Evolutionary conservation across 2,113 vertebrate species (phyloP).

Genomic region (Carassius auratus): DNA sequence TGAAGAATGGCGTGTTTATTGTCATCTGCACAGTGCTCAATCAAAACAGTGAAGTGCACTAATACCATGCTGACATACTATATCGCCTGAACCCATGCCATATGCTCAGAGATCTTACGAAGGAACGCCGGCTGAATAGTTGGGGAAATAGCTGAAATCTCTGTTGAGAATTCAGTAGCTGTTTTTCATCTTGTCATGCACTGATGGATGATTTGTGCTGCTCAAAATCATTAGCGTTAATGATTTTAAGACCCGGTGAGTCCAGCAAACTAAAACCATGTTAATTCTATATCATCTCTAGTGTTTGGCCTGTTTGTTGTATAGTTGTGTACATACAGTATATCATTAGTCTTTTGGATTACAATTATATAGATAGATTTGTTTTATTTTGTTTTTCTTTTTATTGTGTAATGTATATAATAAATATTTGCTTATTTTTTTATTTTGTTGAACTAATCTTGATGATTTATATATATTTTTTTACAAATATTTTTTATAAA

Average conservation of each 20-base stretch:
- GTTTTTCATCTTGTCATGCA: not conserved
- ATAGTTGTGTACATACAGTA: not conserved
- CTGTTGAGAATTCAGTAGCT: not conserved
- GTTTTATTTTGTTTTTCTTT: not conserved
- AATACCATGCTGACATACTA: not conserved
- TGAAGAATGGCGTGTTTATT: not conserved
- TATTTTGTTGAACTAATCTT: not conserved
- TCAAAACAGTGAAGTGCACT: conserved; percentile 12
- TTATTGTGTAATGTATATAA: not conserved
- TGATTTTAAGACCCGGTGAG: conserved; percentile 1
- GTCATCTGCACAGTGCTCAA: not conserved
- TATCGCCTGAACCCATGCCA: not conserved
- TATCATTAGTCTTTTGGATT: too few species aligned
- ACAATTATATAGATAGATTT: too few species aligned
- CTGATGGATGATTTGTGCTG: conserved; percentile 15
- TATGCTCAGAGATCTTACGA: not conserved
- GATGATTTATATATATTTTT: too few species aligned
- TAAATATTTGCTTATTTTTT: not conserved
- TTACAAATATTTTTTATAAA: not conserved
- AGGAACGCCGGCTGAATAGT: not conserved
- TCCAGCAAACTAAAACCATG: not conserved
- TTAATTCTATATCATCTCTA: not conserved
- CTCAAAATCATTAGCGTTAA: conserved; percentile 7
- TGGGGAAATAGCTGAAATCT: not conserved
- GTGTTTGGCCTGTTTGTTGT: too few species aligned